Evolutionary conservation across 2,888 invertebrate genomes (phyloP), one percentile per base, ranked within the genome.

Genomic region (Eilema depressum): DNA sequence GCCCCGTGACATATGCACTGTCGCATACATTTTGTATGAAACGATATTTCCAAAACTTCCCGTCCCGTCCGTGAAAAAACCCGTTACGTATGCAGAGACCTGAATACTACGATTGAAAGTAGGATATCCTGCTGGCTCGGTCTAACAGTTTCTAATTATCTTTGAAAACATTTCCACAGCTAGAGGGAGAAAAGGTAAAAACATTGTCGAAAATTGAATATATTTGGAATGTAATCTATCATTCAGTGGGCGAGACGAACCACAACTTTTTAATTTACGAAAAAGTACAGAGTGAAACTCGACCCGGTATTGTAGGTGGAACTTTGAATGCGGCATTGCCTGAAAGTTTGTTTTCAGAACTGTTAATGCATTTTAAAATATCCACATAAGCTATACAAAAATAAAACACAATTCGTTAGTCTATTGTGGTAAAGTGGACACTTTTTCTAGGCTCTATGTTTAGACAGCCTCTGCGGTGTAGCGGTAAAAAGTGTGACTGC

Each of bases 171-270:
- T n/a, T 10, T 47, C 20, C n/a, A 53, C 53, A 53, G 53, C 53
- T n/a, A 53, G n/a, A 53, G 10, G 8, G n/a, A 53, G n/a, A n/a
- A 53, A 53, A 53, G n/a, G n/a, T 47, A 47, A 20, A 41, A 41
- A 41, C 47, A 47, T 47, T 47, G 47, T 20, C 47, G 47, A 47
- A 47, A 47, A 47, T 47, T 47, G 47, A 47, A 47, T 47, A 47
- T 47, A 47, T 47, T 47, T 47, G 47, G 47, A 47, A 53, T 53
- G 53, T 53, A 53, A 53, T 53, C 53, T 53, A n/a, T 53, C 53
- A 53, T 53, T 53, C 53, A 53, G n/a, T 20, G n/a, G 53, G 53
- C 53, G 53, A 47, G n/a, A 53, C 53, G 53, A 53, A 53, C 47
- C 53, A 3, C 53, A 53, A 53, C 53, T 53, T 53, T 53, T 53